Evolutionary conservation across 2,888 invertebrate species (phyloP).

Genomic region (Oithona nana): DNA sequence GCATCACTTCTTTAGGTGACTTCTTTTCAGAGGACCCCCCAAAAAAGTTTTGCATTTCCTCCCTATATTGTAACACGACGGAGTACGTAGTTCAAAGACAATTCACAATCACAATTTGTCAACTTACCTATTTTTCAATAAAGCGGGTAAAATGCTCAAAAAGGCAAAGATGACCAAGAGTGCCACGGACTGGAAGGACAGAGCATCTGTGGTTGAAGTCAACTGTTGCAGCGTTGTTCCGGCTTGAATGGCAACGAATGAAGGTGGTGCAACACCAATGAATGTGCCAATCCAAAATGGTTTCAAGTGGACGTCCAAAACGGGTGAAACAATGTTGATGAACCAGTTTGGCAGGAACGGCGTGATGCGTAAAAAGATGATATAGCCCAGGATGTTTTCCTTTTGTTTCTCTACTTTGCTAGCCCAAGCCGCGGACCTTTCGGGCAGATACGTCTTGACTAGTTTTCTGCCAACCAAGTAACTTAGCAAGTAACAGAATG

Average conservation of each 20-base stretch:
- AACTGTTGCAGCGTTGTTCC: conserved; percentile 86
- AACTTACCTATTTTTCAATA: conserved; percentile 43
- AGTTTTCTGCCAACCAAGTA: conserved; percentile 68
- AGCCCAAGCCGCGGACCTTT: conserved; percentile 66
- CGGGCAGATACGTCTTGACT: conserved; percentile 69
- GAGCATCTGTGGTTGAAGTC: conserved; percentile 65
- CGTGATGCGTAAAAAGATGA: conserved; percentile 81
- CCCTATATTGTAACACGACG: too few relatives aligned
- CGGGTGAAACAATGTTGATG: conserved; percentile 86
- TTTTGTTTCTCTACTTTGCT: conserved; percentile 39
- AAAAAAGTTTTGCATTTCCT: too few relatives aligned
- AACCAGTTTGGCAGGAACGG: conserved; percentile 99
- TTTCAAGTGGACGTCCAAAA: conserved; percentile 77
- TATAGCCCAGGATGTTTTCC: conserved; percentile 79
- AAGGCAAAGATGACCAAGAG: conserved; percentile 57
- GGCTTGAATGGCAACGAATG: conserved; percentile 89
- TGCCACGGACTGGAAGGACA: conserved; percentile 68
- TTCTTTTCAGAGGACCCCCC: too few relatives aligned
- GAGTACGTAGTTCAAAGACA: too few relatives aligned
- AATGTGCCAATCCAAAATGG: conserved; percentile 93
- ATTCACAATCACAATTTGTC: not conserved
- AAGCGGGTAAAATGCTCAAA: conserved; percentile 66
- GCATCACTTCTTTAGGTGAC: too few relatives aligned
- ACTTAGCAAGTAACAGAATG: conserved; percentile 81
- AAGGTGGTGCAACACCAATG: conserved; percentile 87